Evolutionary conservation across 2,797 vertebrate species (phyloP), one percentile per base, ranked within the genome.

Genomic region (Sebastes wilsoni): DNA sequence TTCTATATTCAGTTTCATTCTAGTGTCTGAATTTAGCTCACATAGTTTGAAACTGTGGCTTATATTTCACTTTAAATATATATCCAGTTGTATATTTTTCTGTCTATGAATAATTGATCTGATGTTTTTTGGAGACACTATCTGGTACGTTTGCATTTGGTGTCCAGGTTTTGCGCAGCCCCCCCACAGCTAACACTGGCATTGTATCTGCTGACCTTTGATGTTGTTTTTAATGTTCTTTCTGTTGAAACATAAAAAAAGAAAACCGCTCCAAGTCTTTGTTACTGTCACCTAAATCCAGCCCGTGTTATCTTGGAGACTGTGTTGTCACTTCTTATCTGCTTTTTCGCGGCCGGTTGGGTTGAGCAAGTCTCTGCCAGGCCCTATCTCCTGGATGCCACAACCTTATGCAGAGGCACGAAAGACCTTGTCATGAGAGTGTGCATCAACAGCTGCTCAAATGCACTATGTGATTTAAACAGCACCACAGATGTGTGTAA

Each of bases 161-260:
- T 62, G 67, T 18, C 22, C 6, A 32, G 36, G 56, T 81, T 79
- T 77, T 32, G 73, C 2, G 1, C 55, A 67, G 80, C 67, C 46
- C 60, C 82, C 38, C 83, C 30, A 60, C 55, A 82, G 86, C 82
- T 4, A 83, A 76, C 72, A 7, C 65, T 79, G 82, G 68, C 75
- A 77, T 86, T 88, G 88, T 77, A 79, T 85, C 78, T 83, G 25
- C 60, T 88, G 84, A 89, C 84, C 86, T 86, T 88, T 89, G 58
- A 86, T 78, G 68, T 77, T 30, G 46, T 64, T 52, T 87, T 75
- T 54, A 62, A 79, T 75, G 52, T 73, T 85, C 59, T 75, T 65
- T 81, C 54, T 75, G 65, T 77, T 61, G 36, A 79, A 88, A 81
- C 65, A 66, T 71, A 56, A 69, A 83, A 84, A 85, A 82, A 85